These are phyloP conservation scores for Hyposoter dolosus DNA, from an alignment of 2,888 invertebrate genomes.

Conservation along the genomic window DNA sequence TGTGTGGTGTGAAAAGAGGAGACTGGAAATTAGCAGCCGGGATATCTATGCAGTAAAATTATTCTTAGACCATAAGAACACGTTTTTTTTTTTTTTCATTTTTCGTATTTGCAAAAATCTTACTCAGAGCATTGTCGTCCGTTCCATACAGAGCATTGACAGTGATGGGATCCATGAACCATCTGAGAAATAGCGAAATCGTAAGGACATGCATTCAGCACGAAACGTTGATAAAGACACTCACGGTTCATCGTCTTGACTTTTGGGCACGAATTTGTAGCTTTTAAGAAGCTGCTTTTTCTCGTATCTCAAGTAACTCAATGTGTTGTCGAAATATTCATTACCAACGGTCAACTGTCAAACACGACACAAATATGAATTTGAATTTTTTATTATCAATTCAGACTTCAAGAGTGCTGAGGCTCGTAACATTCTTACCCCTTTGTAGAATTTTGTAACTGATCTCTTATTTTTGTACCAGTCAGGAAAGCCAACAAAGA, in stretches of 20 bases:
- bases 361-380: background rate
- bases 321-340: constrained; percentile 64
- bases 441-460: constrained; percentile 85
- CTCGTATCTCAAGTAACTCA: constrained; percentile 62
- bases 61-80: constrained; percentile 3
- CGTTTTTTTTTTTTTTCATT: background rate
- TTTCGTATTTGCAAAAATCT: constrained; percentile 5
- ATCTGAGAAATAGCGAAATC: constrained; percentile 34
- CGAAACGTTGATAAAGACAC: background rate
- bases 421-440: constrained; percentile 80
- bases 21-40: constrained; percentile 70
- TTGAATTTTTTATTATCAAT: background rate
- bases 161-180: constrained; percentile 55
- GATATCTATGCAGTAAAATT: constrained; percentile 48
- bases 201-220: background rate
- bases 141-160: constrained; percentile 72
- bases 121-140: constrained; percentile 80
- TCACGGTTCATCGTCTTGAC: constrained; percentile 24
- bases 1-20: constrained; percentile 65
- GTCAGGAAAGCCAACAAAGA: constrained; percentile 87
- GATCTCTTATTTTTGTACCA: constrained; percentile 85
- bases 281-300: constrained; percentile 29
- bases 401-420: background rate
- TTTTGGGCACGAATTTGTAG: background rate
- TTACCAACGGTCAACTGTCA: constrained; percentile 62